These are phyloP conservation scores for Liodrosophila aerea DNA, from an alignment of 2,888 invertebrate genomes.

Conservation along the genomic window DNA sequence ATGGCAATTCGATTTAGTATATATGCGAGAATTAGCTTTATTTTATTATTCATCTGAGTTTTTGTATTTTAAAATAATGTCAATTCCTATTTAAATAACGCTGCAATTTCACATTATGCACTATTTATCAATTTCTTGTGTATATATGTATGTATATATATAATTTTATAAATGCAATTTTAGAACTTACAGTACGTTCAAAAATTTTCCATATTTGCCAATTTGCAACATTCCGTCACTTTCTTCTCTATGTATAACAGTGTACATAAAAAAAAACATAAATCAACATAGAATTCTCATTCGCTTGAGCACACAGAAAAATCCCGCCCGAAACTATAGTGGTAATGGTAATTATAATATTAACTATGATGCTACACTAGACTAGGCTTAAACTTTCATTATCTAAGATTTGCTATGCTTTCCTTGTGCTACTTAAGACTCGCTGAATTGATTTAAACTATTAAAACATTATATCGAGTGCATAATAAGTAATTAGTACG, in stretches of 20 bases:
- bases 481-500: constrained; percentile 42
- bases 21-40: constrained; percentile 21
- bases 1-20: constrained; percentile 46
- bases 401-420: constrained; percentile 66
- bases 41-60: constrained; percentile 27
- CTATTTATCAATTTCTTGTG: constrained; percentile 36
- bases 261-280: constrained; percentile 69
- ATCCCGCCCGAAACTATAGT: constrained; percentile 20
- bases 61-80: constrained; percentile 52
- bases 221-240: constrained; percentile 12
- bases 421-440: constrained; percentile 71
- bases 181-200: constrained; percentile 77
- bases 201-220: constrained; percentile 58
- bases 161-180: constrained; percentile 74
- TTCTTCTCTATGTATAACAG: constrained; percentile 49
- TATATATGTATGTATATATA: constrained; percentile 50
- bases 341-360: constrained; percentile 30
- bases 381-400: constrained; percentile 54
- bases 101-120: constrained; percentile 37
- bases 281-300: too few relatives aligned
- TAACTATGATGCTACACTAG: constrained; percentile 63
- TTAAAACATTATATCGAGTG: constrained; percentile 64
- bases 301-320: constrained; percentile 60
- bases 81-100: constrained; percentile 75
- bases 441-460: constrained; percentile 63